Percentiles rank a stretch among this genome's conserved stretches.
Evolutionary conservation across 2,888 invertebrate species (phyloP).

Genomic region (Ischnura elegans): DNA sequence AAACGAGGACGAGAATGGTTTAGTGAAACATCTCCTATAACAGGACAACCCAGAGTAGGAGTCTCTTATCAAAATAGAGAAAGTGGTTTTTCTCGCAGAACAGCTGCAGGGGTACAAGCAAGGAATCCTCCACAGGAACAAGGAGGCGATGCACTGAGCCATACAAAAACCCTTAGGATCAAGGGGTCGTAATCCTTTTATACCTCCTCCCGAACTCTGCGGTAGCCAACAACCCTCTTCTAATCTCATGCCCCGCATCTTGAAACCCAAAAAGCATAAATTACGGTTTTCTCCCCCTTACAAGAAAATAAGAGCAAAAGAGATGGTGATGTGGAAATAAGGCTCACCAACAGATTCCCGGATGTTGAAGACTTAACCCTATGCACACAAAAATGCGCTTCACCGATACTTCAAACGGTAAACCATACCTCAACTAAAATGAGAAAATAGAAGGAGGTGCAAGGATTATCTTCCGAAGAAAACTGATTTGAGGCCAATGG

Average conservation of each 20-base stretch:
- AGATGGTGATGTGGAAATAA: too few species aligned
- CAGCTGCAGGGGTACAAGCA: too few species aligned
- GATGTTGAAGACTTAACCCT: background rate
- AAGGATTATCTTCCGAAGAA: too few species aligned
- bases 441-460: background rate
- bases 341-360: background rate
- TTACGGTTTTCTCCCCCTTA: background rate
- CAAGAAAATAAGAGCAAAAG: background rate
- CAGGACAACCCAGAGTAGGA: too few species aligned
- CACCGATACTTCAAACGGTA: background rate
- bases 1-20: too few species aligned
- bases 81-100: too few species aligned
- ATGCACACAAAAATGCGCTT: background rate
- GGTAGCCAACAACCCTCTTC: background rate
- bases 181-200: constrained; percentile 27
- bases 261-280: background rate
- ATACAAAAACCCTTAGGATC: background rate
- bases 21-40: too few species aligned
- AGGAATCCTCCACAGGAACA: too few species aligned
- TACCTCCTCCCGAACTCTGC: background rate
- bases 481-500: too few species aligned
- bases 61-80: too few species aligned
- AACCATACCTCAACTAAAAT: background rate
- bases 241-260: background rate
- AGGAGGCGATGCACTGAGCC: background rate